These are phyloP conservation scores for Zeugodacus cucurbitae DNA, from an alignment of 1,140 invertebrate species.

Conservation along the genomic window DNA sequence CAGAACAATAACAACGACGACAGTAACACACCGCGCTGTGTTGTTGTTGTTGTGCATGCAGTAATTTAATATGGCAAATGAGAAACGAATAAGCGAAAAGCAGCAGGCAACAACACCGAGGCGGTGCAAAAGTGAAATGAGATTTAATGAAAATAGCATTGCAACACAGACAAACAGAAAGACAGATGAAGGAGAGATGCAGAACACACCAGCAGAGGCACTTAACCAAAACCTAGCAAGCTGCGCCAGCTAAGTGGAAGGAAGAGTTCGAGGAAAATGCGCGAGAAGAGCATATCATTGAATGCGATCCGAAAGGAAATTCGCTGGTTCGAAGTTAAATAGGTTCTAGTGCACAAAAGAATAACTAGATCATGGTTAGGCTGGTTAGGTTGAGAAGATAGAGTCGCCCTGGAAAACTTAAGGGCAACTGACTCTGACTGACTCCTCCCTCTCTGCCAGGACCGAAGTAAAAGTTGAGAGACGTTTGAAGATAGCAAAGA, in stretches of 20 bases:
- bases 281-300: background rate
- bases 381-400: too few relatives aligned
- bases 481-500: too few relatives aligned
- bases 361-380: too few relatives aligned
- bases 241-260: background rate
- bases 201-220: background rate
- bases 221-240: background rate
- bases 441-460: too few relatives aligned
- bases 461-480: too few relatives aligned
- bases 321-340: too few relatives aligned
- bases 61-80: conserved; percentile 30
- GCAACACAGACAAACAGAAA: background rate
- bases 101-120: too few relatives aligned
- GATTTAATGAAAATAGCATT: conserved; percentile 37
- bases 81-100: background rate
- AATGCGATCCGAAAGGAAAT: background rate
- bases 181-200: background rate
- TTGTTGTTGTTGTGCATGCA: background rate
- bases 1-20: too few relatives aligned
- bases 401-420: too few relatives aligned
- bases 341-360: too few relatives aligned
- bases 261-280: background rate
- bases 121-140: background rate
- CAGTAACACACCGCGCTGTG: background rate
- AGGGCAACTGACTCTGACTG: too few relatives aligned